Conservation (phyloP, 1,140 invertebrate species). For the Zaprionus ornatus region DNA sequence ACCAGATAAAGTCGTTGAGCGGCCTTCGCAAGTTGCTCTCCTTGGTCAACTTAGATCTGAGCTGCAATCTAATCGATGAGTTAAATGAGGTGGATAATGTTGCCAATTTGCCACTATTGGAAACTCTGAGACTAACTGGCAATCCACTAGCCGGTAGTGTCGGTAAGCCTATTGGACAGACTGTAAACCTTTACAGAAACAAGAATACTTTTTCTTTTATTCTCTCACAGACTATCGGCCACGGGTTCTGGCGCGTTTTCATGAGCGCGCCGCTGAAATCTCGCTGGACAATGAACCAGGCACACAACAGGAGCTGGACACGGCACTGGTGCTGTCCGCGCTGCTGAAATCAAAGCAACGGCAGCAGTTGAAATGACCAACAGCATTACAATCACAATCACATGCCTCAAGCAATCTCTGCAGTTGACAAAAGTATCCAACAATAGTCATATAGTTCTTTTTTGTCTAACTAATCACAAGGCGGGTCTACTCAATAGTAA, state of each 20-base stretch:
- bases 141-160: constrained; percentile 92
- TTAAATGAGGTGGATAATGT: constrained; percentile 93
- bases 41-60: constrained; percentile 93
- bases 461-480: constrained; percentile 6
- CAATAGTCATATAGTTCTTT: constrained; percentile 1
- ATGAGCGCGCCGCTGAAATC: constrained; percentile 89
- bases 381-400: constrained; percentile 17
- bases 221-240: constrained; percentile 94
- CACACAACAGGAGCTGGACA: constrained; percentile 94
- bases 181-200: neutral
- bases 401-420: constrained; percentile 27
- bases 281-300: constrained; percentile 94
- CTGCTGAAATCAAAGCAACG: constrained; percentile 86
- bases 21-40: constrained; percentile 94
- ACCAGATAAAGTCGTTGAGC: constrained; percentile 90
- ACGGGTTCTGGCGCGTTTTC: constrained; percentile 93
- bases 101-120: constrained; percentile 92
- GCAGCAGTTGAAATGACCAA: constrained; percentile 55
- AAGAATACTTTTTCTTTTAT: neutral
- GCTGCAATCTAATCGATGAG: constrained; percentile 92
- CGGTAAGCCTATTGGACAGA: constrained; percentile 48
- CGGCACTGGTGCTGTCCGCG: constrained; percentile 94
- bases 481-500: neutral
- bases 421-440: constrained; percentile 20
- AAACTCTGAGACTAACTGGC: constrained; percentile 92